A percentile compares a stretch with the other conserved stretches of the same genome.
Conservation (phyloP, 2,888 invertebrate genomes). For the Erynnis tages region DNA sequence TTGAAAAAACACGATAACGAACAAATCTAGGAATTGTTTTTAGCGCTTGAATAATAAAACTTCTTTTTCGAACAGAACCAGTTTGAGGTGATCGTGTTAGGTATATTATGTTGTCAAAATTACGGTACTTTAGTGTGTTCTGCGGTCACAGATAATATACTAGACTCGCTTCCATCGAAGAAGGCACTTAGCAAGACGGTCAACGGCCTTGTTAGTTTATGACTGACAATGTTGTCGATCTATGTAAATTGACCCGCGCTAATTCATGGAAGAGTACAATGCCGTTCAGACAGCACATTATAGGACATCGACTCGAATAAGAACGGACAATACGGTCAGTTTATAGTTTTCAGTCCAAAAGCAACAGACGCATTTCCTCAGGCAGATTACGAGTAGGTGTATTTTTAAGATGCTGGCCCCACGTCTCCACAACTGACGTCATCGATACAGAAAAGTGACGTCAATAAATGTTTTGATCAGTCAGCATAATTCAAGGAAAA, state of each 20-base stretch:
- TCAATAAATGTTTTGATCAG: not conserved
- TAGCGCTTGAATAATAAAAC: not conserved
- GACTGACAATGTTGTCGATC: constrained; percentile 48
- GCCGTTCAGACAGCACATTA: constrained; percentile 29
- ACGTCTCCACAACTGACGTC: too few species aligned
- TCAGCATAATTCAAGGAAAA: not conserved
- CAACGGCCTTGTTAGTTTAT: constrained; percentile 57
- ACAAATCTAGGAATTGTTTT: not conserved
- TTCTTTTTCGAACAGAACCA: not conserved
- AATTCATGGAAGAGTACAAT: constrained; percentile 53
- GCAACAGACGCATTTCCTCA: too few species aligned
- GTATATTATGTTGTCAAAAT: constrained; percentile 14
- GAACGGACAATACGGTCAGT: not conserved
- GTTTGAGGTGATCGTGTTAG: constrained; percentile 3
- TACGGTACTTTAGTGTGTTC: constrained; percentile 32
- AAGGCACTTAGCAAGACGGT: constrained; percentile 56
- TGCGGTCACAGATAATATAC: constrained; percentile 46
- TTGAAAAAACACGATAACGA: not conserved
- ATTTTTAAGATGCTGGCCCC: too few species aligned
- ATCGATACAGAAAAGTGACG: too few species aligned
- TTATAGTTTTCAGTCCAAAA: not conserved
- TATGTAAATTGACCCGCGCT: constrained; percentile 59
- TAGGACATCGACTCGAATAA: constrained; percentile 7
- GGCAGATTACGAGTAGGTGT: not conserved
- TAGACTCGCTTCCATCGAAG: constrained; percentile 41